Base-by-base conservation (phyloP, 2,888 invertebrate genomes). In the Zelleria hepariella region DNA sequence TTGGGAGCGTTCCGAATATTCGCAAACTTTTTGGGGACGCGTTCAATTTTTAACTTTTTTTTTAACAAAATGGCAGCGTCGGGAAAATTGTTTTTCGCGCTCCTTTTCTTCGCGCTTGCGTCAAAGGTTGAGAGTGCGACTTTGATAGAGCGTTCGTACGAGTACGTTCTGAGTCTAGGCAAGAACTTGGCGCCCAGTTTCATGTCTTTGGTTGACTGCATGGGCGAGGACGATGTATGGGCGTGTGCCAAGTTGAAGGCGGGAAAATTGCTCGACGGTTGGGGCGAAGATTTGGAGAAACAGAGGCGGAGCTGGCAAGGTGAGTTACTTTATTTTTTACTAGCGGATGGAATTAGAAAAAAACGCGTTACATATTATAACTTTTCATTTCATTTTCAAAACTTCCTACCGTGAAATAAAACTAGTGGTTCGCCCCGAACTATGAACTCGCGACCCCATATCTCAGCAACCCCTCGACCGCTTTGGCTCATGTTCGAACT, bases 201-300 rank as follows among this genome's bases (percentile, higher is more conserved):
- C 57, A 74, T 90, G 77, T 83, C 90, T 2, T 70, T 91, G 58
- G 71, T 90, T 59, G 82, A 91, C 62, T 92, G 92, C 72, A 81
- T 91, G 42, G 77, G 83, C 0, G 78, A 86, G 8, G 73, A 80
- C 0, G 80, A 91, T 42, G 82, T 88, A 7, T 90, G 91, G 90
- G 70, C 71, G 7, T 92, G 92, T 80, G 89, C 91, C 3, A 83
- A 82, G 47, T 82, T 89, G 62, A 89, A 89, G 64, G 90, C 91
- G 2, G 90, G 86, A 51, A 88, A 86, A 58, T 77, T 91, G 52
- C 73, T 92, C 65, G 86, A 86, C 60, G 67, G 68, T 0, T 89
- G 83, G 83, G 77, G 78, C 1, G 72, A 75, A 18, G 76, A 82
- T 5, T 77, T 88, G 2, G 68, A 85, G 1, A 73, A 77, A 18